phyloP scores from a whole-genome alignment of 2,888 invertebrate genomes.

The Aethes cnicana region DNA sequence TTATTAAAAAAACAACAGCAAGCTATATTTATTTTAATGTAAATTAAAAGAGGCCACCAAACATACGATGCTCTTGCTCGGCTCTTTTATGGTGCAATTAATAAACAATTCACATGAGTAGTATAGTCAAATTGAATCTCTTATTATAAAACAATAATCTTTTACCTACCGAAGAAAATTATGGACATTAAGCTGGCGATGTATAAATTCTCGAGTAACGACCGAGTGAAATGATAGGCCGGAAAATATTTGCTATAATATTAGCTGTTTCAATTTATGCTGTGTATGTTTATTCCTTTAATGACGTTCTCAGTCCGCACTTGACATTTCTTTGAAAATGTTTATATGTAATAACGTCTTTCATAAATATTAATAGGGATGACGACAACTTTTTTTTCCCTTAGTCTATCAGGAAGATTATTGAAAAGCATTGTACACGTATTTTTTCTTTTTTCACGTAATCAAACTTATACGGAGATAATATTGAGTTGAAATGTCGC shows the following conservation, averaged over 20 bases:
- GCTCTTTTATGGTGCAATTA: slow-evolving; percentile 53
- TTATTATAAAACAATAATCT: slow-evolving; percentile 55
- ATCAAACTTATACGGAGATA: no score
- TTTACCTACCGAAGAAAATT: slow-evolving; percentile 49
- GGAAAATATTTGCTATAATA: slow-evolving; percentile 42
- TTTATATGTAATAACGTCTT: no score
- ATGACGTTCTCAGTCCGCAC: slow-evolving; percentile 15
- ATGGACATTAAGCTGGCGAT: slow-evolving; percentile 44
- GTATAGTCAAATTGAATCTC: slow-evolving; percentile 50
- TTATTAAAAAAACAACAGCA: slow-evolving; percentile 19
- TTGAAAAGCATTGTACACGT: no score
- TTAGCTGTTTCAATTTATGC: slow-evolving; percentile 43
- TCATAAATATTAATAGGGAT: no score
- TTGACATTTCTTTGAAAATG: no score
- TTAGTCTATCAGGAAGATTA: no score
- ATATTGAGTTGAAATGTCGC: no score
- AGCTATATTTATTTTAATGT: slow-evolving; percentile 14
- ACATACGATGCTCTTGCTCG: slow-evolving; percentile 38
- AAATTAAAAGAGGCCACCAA: slow-evolving; percentile 14
- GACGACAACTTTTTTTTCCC: no score
- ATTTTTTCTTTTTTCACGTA: no score
- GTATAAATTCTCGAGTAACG: slow-evolving; percentile 51
- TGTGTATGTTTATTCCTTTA: slow-evolving; percentile 38
- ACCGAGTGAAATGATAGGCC: slow-evolving; percentile 45
- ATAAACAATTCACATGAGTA: slow-evolving; percentile 55